Base-by-base conservation (phyloP, 2,113 vertebrate species). In the Hippolais icterina region DNA sequence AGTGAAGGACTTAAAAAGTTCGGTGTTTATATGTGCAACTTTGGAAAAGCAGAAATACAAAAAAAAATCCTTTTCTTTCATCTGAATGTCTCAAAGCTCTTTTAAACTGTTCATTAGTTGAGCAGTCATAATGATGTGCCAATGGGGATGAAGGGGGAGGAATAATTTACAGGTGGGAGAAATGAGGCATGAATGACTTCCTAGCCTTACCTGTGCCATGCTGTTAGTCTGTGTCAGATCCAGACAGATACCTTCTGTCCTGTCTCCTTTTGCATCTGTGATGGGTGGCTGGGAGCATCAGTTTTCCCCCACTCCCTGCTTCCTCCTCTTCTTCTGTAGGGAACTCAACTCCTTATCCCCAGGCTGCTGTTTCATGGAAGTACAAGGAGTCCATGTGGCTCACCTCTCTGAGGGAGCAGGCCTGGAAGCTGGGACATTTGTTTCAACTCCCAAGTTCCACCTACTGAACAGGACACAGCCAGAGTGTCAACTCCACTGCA, bases 181-280 rank as follows among this genome's bases (percentile, higher is more conserved):
- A 96, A 97, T 96, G 96, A 96, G 89, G 96, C 95, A 93, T 96
- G 94, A 95, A 97, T 93, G 91, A 93, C 94, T 95, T 93, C 80
- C 69, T 82, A 90, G 94, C 83, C 89, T 91, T 94, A 89, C 89
- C 68, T 87, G 27, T 78, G 83, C 92, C 76, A 46, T 63, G 92
- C 93, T 87, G 94, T 89, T 92, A 93, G 83, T 87, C 72, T 93
- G 72, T 96, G 91, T 96, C 72, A 91, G 69, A 95, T 78, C 52
- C 94, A 96, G 94, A 93, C 94, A 96, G 91, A 52, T 95, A 53
- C 93, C 93, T 93, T 95, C 94, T 96, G 93, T 95, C 83, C 83
- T 87, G 69, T 95, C 95, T 89, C 83, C 87, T 92, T 87, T 57
- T 64, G 44, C 49, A 72, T 76, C 91, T 96, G 87, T 79, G 74